Evolutionary conservation across 2,113 vertebrate genomes (phyloP).

Genomic region (Prionailurus bengalensis): DNA sequence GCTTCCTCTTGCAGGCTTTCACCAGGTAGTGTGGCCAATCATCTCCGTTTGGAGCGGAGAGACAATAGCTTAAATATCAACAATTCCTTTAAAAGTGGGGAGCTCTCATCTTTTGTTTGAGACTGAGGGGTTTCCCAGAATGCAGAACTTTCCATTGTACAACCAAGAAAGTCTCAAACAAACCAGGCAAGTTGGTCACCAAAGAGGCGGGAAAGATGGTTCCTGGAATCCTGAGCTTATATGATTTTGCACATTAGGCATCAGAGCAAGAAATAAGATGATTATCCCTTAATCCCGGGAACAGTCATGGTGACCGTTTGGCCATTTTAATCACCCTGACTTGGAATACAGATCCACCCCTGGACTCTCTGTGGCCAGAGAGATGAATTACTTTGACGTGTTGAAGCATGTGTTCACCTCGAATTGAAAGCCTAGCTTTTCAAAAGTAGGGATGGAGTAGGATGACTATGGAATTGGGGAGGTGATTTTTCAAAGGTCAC

Average conservation of each 20-base stretch:
- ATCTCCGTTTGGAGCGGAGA: neutral
- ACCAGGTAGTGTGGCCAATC: neutral
- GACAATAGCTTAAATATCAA: neutral
- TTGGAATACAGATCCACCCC: neutral
- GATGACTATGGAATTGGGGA: neutral
- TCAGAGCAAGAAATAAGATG: neutral
- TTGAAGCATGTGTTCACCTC: neutral
- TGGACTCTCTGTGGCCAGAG: neutral
- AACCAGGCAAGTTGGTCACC: neutral
- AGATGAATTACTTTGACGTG: neutral
- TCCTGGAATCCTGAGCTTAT: neutral
- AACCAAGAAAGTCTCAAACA: neutral
- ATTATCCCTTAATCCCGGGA: neutral
- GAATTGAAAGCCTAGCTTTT: neutral
- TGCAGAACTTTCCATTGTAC: conserved; percentile 5
- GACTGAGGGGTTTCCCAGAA: neutral
- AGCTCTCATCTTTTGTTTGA: neutral
- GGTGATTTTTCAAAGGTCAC: neutral
- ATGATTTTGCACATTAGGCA: neutral
- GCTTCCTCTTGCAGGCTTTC: neutral
- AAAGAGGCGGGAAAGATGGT: neutral
- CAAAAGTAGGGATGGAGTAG: neutral
- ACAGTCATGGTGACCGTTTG: neutral
- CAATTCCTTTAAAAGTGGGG: conserved; percentile 13
- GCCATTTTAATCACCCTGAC: neutral